Base-by-base conservation (phyloP, 2,797 vertebrate genomes). In the Artibeus lituratus region DNA sequence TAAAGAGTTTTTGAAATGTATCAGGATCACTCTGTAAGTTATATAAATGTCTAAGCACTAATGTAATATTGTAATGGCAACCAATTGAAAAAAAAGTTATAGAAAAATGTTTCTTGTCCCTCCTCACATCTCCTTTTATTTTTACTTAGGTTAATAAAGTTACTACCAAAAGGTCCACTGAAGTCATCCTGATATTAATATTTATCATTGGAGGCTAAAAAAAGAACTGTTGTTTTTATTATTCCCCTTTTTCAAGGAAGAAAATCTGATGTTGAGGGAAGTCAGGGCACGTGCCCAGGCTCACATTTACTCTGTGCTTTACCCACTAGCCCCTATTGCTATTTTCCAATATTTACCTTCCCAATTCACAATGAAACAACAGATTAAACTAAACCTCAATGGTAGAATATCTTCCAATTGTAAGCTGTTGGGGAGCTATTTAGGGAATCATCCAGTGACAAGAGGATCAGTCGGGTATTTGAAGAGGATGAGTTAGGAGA, bases 401-500 rank as follows among this genome's bases (percentile, higher is more conserved):
- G 42, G 15, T 26, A 85, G 22, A 53, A 35, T 10, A 70, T 21
- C 94, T 94, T 95, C 85, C 49, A 57, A 9, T 9, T 90, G 49
- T 69, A 44, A 44, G 10, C 44, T 44, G 9, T 44, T 8, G 44
- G 44, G 44, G 44, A 44, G 44, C 44, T 83, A 47, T 94, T 94
- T 9, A 74, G 44, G 87, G 76, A 96, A 96, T 29, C 76, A 84
- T 69, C 57, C 32, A 67, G 44, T 94, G 91, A 55, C 49, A 93
- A 51, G 4, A 26, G 87, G 12, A 85, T 62, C 62, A 51, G 44
- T 39, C 18, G 4, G 7, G 15, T 42, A 10, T 81, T 87, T 80
- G 70, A 77, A 82, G 55, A 72, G 11, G 39, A 53, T n/a, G 19
- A 83, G n/a, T 62, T 24, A 32, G 51, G 24, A 65, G 76, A 74